Evolutionary conservation across 2,888 invertebrate genomes (phyloP).

Genomic region (Eupithecia vulgata): DNA sequence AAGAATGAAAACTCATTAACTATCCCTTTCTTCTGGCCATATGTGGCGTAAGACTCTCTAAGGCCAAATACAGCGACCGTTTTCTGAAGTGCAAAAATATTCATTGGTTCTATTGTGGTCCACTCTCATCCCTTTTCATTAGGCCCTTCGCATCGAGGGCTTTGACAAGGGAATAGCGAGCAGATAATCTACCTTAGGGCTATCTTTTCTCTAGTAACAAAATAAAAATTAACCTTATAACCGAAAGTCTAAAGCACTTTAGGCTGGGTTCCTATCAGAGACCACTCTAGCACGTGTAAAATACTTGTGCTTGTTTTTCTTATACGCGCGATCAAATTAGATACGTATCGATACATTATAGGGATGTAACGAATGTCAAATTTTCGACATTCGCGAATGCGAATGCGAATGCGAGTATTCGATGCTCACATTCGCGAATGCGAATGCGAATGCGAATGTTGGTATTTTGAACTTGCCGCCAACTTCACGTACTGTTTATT

Average conservation of each 20-base stretch:
- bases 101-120: slow-evolving; percentile 42
- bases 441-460: too few relatives aligned
- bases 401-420: too few relatives aligned
- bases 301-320: too few relatives aligned
- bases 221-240: neutral
- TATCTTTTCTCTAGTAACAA: neutral
- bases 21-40: slow-evolving; percentile 14
- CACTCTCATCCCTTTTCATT: slow-evolving; percentile 44
- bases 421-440: too few relatives aligned
- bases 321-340: too few relatives aligned
- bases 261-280: too few relatives aligned
- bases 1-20: slow-evolving; percentile 10
- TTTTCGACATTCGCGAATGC: too few relatives aligned
- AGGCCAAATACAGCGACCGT: slow-evolving; percentile 17
- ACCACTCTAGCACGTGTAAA: too few relatives aligned
- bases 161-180: slow-evolving; percentile 25
- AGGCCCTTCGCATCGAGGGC: slow-evolving; percentile 35
- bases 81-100: slow-evolving; percentile 41
- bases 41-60: slow-evolving; percentile 33
- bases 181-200: slow-evolving; percentile 18
- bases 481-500: too few relatives aligned
- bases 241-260: neutral
- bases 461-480: too few relatives aligned
- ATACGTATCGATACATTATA: too few relatives aligned
- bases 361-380: too few relatives aligned